A percentile compares a stretch with the other conserved stretches of the same genome.
phyloP scores from a whole-genome alignment of 1,140 invertebrate genomes.

The Xylocopa sonorina region DNA sequence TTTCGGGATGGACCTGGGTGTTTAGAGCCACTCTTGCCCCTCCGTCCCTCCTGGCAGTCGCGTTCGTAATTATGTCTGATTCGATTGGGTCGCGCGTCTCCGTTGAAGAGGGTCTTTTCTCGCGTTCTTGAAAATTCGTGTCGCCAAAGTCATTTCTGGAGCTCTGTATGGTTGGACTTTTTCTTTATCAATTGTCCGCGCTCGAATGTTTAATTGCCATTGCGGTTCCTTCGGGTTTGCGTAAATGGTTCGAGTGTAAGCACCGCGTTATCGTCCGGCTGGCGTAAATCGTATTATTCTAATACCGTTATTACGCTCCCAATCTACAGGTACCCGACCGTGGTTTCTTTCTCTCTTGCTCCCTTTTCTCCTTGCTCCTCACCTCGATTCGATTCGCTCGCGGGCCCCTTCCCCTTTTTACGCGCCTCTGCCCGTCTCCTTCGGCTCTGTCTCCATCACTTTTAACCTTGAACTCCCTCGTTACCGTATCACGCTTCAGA shows the following conservation, averaged over 20 bases:
- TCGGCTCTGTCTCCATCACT: constrained; percentile 56
- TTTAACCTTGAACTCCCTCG: constrained; percentile 69
- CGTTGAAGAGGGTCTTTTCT: constrained; percentile 2
- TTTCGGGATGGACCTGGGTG: constrained; percentile 26
- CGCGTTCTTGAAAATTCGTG: neutral
- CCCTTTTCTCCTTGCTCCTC: neutral
- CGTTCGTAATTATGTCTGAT: constrained; percentile 62
- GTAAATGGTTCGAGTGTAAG: constrained; percentile 1
- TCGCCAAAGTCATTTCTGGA: neutral
- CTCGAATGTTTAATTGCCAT: constrained; percentile 19
- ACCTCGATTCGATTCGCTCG: constrained; percentile 23
- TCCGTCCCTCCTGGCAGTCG: neutral
- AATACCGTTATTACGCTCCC: constrained; percentile 50
- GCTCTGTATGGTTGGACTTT: neutral
- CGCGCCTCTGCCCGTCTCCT: constrained; percentile 20
- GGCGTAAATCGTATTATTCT: constrained; percentile 46
- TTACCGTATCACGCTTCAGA: constrained; percentile 67
- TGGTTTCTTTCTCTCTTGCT: neutral
- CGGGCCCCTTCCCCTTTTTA: constrained; percentile 7
- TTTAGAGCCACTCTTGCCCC: too few species aligned
- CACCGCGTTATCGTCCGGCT: constrained; percentile 40
- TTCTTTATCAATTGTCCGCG: neutral
- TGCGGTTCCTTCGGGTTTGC: constrained; percentile 24
- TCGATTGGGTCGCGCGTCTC: constrained; percentile 44
- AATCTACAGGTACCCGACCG: constrained; percentile 40